Percentiles rank a stretch among this genome's conserved stretches.
Conservation (phyloP, 2,113 vertebrate genomes). For the Lophius piscatorius region DNA sequence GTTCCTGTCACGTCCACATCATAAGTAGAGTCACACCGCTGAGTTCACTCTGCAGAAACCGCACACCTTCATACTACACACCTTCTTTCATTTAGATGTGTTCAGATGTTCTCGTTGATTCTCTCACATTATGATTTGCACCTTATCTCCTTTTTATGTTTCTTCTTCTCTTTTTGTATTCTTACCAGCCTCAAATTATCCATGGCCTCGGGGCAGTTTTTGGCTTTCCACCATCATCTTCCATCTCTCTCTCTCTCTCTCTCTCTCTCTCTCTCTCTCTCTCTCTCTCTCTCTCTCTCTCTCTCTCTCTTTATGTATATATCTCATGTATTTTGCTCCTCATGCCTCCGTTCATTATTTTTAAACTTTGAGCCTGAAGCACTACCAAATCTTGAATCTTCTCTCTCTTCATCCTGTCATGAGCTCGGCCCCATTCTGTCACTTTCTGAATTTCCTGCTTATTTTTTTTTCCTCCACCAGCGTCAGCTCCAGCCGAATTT, state of each 20-base stretch:
- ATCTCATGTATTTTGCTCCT: constrained; percentile 15
- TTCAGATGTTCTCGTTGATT: too few relatives aligned
- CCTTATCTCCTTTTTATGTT: background rate
- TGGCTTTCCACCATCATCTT: constrained; percentile 7
- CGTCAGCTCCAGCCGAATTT: constrained; percentile 15
- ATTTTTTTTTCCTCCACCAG: constrained; percentile 24
- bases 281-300: background rate
- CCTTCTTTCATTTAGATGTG: background rate
- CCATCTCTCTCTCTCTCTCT: too few relatives aligned
- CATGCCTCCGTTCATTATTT: constrained; percentile 3
- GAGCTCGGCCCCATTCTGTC: constrained; percentile 65
- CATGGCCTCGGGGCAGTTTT: background rate
- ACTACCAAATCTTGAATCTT: constrained; percentile 49
- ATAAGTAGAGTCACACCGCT: too few relatives aligned
- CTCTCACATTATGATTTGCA: background rate
- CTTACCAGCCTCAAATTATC: background rate
- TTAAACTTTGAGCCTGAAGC: constrained; percentile 32
- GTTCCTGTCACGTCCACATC: too few relatives aligned
- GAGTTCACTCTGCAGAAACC: background rate
- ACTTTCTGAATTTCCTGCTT: constrained; percentile 20
- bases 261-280: too few relatives aligned
- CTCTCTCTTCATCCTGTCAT: constrained; percentile 55
- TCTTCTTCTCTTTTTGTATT: background rate
- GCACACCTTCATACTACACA: background rate
- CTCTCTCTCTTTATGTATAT: background rate